Evolutionary conservation across 2,888 invertebrate genomes (phyloP), one percentile per base, ranked within the genome.

Genomic region (Thysanoteuthis rhombus): DNA sequence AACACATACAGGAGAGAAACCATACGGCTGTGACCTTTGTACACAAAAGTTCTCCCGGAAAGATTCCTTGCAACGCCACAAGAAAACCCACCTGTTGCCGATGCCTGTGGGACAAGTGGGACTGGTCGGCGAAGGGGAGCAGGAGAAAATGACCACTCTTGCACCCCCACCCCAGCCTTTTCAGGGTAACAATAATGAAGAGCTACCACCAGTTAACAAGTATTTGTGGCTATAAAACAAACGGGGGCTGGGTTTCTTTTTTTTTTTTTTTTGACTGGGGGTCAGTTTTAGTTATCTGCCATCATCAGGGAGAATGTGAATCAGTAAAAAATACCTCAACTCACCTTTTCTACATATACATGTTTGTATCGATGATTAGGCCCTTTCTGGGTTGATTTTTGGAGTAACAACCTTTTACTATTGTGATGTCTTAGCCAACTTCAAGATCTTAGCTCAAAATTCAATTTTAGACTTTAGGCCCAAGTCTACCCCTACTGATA

Each of bases 21-120:
- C 92, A 8, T 92, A 92, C 16, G 42, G 39, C 4, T 92, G 92
- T 45, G 92, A 92, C n/a, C 4, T 92, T 32, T 92, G 92, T 42
- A 92, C 32, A 5, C 92, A 92, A 22, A 92, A 45, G n/a, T 92
- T 92, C 32, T 25, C 92, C 36, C 92, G 92, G 0, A 39, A 45
- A 42, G 92, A 92, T 32, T 92, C 92, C n/a, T 92, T 92, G n/a
- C 92, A 92, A 42, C 40, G 92, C 1, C 92, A 92, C 28, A 92
- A 92, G 36, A 92, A 92, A 45, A 92, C 45, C 5, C 92, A 92
- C 42, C 16, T 40, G 32, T 45, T n/a, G 0, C 75, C 75, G 16
- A n/a, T n/a, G n/a, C n/a, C 75, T 75, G 12, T 75, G n/a, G 36
- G 36, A 75, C 0, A n/a, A 75, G 19, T n/a, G n/a, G 75, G 16